These are phyloP conservation scores for Lichenostomus cassidix DNA, from an alignment of 2,113 vertebrate species.

Conservation along the genomic window DNA sequence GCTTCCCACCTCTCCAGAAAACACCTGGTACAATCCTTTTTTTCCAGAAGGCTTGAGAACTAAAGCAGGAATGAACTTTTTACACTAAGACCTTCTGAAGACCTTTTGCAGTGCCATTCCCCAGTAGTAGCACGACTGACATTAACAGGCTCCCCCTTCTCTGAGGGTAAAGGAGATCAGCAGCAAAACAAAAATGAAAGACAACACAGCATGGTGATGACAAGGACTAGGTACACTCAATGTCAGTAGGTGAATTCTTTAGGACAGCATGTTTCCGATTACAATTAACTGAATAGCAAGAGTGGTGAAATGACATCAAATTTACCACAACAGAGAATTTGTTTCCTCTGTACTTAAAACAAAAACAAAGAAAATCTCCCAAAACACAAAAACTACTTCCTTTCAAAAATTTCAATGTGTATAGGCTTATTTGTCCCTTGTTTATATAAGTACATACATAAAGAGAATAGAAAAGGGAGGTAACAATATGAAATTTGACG, in stretches of 20 bases:
- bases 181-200: slow-evolving; percentile 43
- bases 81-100: neutral
- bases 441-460: neutral
- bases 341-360: slow-evolving; percentile 20
- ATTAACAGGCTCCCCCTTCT: neutral
- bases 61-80: neutral
- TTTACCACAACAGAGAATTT: slow-evolving; percentile 53
- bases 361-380: neutral
- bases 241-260: slow-evolving; percentile 66
- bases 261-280: slow-evolving; percentile 72
- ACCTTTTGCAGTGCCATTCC: neutral
- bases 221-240: slow-evolving; percentile 56
- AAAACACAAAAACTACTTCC: slow-evolving; percentile 4
- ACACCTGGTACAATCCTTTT: neutral
- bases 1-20: neutral
- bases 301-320: slow-evolving; percentile 49
- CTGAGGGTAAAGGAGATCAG: neutral
- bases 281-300: slow-evolving; percentile 53
- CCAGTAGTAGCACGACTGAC: neutral
- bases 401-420: neutral
- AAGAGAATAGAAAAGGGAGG: neutral
- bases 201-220: slow-evolving; percentile 60
- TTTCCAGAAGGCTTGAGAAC: neutral
- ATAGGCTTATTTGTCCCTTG: neutral
- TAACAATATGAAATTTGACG: slow-evolving; percentile 29